phyloP scores from a whole-genome alignment of 1,140 invertebrate species.

The Lithobius niger region DNA sequence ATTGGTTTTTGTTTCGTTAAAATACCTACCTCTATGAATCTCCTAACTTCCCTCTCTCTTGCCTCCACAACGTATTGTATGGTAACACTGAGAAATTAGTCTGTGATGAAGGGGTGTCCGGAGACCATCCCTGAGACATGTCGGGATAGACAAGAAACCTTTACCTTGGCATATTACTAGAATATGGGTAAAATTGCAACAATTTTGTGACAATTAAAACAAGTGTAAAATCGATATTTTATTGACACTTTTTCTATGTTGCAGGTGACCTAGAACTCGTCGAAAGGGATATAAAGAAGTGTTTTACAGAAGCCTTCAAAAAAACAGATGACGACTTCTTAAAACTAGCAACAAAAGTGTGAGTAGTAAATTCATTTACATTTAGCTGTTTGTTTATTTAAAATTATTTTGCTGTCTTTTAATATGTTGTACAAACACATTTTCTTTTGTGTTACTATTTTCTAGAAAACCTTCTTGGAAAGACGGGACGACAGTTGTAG shows the following conservation, averaged over 20 bases:
- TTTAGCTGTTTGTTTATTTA: too few relatives aligned
- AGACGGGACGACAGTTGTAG: slow-evolving; percentile 37
- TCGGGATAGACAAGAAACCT: background rate
- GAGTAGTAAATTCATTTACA: slow-evolving; percentile 11
- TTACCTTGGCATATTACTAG: background rate
- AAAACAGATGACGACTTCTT: slow-evolving; percentile 40
- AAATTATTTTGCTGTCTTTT: too few relatives aligned
- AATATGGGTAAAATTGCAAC: background rate
- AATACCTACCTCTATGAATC: too few relatives aligned
- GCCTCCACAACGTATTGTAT: too few relatives aligned
- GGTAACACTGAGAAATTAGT: background rate
- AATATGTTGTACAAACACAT: too few relatives aligned
- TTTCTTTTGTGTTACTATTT: slow-evolving; percentile 3
- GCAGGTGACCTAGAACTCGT: slow-evolving; percentile 18
- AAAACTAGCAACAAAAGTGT: slow-evolving; percentile 33
- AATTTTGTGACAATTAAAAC: too few relatives aligned
- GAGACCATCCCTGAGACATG: background rate
- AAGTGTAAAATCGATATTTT: too few relatives aligned
- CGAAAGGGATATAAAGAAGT: slow-evolving; percentile 36
- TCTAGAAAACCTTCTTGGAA: slow-evolving; percentile 37
- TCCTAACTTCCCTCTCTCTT: too few relatives aligned
- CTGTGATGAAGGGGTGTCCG: background rate
- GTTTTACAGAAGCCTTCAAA: slow-evolving; percentile 35
- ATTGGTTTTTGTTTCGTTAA: too few relatives aligned
- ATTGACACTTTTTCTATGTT: background rate